phyloP scores from a whole-genome alignment of 2,888 invertebrate species.

The Dolichomitus sp. region DNA sequence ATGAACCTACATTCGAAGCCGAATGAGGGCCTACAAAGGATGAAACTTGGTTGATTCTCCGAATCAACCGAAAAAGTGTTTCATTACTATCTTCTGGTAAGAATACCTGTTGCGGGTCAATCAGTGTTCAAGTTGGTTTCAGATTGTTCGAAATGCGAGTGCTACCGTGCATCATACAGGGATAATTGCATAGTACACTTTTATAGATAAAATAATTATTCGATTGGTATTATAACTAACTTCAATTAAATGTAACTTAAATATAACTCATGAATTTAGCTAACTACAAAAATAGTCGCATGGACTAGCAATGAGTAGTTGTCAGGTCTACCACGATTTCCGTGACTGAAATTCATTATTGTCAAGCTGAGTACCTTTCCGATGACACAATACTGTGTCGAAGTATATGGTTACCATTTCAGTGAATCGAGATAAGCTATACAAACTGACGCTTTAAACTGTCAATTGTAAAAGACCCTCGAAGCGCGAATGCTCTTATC shows the following conservation, averaged over 20 bases:
- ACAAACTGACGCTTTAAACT: slow-evolving; percentile 38
- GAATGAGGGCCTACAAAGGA: neutral
- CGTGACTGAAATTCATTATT: neutral
- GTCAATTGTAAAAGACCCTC: slow-evolving; percentile 26
- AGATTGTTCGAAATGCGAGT: too few species aligned
- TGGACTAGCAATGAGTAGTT: neutral
- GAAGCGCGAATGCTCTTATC: slow-evolving; percentile 14
- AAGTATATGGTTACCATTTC: slow-evolving; percentile 11
- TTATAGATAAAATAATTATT: too few species aligned
- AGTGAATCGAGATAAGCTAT: slow-evolving; percentile 13
- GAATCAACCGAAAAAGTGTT: neutral
- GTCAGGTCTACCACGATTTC: neutral
- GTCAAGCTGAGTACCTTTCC: neutral
- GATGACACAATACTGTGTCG: neutral
- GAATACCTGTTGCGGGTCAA: too few species aligned
- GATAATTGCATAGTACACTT: too few species aligned
- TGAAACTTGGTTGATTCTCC: neutral
- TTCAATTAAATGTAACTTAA: too few species aligned
- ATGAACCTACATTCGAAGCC: neutral
- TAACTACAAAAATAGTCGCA: neutral
- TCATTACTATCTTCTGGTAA: too few species aligned
- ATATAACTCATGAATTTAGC: too few species aligned
- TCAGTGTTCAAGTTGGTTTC: too few species aligned
- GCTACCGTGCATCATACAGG: too few species aligned
- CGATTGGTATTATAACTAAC: too few species aligned